A percentile compares a stretch with the other conserved stretches of the same genome.
phyloP scores from a whole-genome alignment of 2,888 invertebrate species.

The Parascotia fuliginaria region DNA sequence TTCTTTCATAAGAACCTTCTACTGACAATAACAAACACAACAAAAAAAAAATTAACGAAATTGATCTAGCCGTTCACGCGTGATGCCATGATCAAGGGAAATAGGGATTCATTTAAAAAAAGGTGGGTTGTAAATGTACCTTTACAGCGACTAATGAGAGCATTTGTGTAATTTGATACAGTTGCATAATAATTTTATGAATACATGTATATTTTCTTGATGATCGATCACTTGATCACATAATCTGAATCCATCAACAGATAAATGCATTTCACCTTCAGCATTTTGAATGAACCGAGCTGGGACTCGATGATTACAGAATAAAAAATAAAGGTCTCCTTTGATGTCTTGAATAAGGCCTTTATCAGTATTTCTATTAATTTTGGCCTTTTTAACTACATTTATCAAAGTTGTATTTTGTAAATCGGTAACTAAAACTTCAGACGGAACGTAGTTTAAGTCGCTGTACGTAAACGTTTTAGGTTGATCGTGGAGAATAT shows the following conservation, averaged over 20 bases:
- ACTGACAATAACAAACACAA: too few species aligned
- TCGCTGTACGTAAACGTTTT: neutral
- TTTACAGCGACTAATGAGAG: neutral
- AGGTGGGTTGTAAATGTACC: too few species aligned
- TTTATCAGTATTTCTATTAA: neutral
- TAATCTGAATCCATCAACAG: conserved; percentile 48
- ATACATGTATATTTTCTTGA: conserved; percentile 16
- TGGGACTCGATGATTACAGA: conserved; percentile 43
- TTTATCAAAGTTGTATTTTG: neutral
- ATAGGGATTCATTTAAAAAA: too few species aligned
- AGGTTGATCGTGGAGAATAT: neutral
- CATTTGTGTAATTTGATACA: conserved; percentile 37
- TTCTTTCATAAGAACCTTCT: too few species aligned
- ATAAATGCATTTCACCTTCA: conserved; percentile 45
- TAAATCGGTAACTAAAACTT: neutral
- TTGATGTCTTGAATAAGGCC: conserved; percentile 11
- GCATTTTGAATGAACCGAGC: conserved; percentile 50
- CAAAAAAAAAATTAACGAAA: too few species aligned
- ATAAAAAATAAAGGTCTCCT: conserved; percentile 49
- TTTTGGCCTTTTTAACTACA: neutral
- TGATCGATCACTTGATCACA: conserved; percentile 34
- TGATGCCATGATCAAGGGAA: too few species aligned
- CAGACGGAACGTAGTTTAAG: neutral
- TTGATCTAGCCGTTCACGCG: too few species aligned
- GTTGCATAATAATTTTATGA: conserved; percentile 46